These are phyloP conservation scores for Ceyx melanurus DNA, from an alignment of 2,113 vertebrate genomes.

Conservation along the genomic window DNA sequence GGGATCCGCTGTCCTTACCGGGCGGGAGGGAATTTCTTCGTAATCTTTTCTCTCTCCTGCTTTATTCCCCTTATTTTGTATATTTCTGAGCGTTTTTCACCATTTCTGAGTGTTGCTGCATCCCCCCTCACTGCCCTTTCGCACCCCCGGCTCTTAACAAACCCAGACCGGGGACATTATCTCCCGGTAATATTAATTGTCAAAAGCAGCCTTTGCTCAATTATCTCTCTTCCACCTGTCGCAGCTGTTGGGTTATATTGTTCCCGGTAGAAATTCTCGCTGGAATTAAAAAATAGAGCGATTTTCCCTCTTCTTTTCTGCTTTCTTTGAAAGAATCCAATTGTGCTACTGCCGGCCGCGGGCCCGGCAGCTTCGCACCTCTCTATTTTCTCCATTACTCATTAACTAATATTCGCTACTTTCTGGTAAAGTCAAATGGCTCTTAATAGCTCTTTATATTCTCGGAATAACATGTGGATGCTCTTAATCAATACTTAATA, in stretches of 20 bases:
- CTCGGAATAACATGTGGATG: constrained; percentile 44
- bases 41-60: background rate
- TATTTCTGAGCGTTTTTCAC: background rate
- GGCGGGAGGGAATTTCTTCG: background rate
- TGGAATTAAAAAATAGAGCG: constrained; percentile 39
- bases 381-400: constrained; percentile 5
- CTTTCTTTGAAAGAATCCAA: constrained; percentile 17
- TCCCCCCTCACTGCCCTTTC: background rate
- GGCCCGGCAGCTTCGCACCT: background rate
- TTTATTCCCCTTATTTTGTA: no score
- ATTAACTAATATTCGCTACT: constrained; percentile 49
- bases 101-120: background rate
- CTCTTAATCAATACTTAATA: constrained; percentile 61
- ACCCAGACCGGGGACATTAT: background rate
- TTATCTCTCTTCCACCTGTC: constrained; percentile 53
- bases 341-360: background rate
- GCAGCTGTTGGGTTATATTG: constrained; percentile 36
- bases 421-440: constrained; percentile 59
- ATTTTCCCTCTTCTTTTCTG: background rate
- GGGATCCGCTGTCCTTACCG: background rate
- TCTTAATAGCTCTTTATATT: constrained; percentile 52
- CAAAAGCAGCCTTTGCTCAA: constrained; percentile 56
- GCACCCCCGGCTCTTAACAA: background rate
- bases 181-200: constrained; percentile 48
- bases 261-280: constrained; percentile 15